A percentile compares a stretch with the other conserved stretches of the same genome.
phyloP scores from a whole-genome alignment of 2,113 vertebrate species.

The Ammodramus savannarum region DNA sequence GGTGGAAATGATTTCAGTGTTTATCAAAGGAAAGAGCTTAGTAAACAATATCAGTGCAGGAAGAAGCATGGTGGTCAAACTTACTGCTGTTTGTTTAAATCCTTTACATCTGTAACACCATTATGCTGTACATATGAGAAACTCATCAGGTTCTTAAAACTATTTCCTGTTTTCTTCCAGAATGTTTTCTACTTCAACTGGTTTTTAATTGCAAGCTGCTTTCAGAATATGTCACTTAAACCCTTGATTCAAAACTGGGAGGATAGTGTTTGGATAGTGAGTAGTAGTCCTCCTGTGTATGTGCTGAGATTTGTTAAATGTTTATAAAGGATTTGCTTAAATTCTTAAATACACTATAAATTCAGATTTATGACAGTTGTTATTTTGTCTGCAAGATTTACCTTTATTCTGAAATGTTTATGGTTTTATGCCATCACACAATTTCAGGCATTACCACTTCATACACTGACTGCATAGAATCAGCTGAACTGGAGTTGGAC shows the following conservation, averaged over 20 bases:
- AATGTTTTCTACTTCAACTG: conserved; percentile 17
- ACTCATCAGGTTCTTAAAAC: conserved; percentile 58
- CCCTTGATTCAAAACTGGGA: background rate
- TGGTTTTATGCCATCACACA: background rate
- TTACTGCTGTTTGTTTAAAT: conserved; percentile 45
- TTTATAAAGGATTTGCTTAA: background rate
- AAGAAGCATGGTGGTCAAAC: conserved; percentile 43
- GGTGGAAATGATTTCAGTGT: conserved; percentile 64
- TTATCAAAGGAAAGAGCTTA: conserved; percentile 45
- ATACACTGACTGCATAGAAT: background rate
- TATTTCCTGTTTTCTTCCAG: conserved; percentile 63
- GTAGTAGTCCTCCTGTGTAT: background rate
- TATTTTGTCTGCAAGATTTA: background rate
- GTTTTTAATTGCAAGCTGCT: conserved; percentile 15
- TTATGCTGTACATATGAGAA: conserved; percentile 55
- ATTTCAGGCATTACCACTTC: background rate
- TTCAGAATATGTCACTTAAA: conserved; percentile 4
- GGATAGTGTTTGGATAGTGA: background rate
- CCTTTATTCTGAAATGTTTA: background rate
- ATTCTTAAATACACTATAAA: background rate
- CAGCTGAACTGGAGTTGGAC: background rate
- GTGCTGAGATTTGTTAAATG: background rate
- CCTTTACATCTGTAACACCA: conserved; percentile 42
- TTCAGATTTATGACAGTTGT: background rate
- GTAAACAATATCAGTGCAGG: conserved; percentile 53